phyloP scores from a whole-genome alignment of 2,113 vertebrate genomes.

The Psittacus erithacus region DNA sequence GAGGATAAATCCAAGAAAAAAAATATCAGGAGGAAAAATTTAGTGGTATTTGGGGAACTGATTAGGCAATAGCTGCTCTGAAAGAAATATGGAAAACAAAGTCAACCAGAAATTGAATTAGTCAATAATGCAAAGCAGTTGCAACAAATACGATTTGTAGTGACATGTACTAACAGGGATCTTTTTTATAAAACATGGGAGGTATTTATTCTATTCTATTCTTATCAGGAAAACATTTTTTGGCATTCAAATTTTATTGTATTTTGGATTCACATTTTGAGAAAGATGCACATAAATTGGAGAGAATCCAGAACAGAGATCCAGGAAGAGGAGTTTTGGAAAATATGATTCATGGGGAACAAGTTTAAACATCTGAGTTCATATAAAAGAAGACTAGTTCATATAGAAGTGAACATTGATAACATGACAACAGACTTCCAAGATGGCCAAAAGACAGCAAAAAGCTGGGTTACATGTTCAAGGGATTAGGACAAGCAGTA shows the following conservation, averaged over 20 bases:
- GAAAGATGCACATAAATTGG: neutral
- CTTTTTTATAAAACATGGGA: neutral
- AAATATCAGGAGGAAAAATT: neutral
- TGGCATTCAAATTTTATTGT: neutral
- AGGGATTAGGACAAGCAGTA: neutral
- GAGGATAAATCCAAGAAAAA: neutral
- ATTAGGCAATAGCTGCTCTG: neutral
- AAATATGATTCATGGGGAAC: neutral
- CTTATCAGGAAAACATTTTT: neutral
- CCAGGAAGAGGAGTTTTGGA: neutral
- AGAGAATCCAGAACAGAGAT: neutral
- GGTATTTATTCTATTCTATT: neutral
- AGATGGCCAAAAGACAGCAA: neutral
- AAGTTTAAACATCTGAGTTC: neutral
- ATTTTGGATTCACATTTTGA: neutral
- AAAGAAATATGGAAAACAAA: neutral
- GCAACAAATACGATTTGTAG: neutral
- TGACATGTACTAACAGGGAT: neutral
- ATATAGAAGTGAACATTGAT: neutral
- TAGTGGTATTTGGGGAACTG: neutral
- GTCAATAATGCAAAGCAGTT: neutral
- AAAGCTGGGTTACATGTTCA: neutral
- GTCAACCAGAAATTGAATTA: neutral
- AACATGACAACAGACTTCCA: neutral
- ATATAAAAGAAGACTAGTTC: neutral